Base-by-base conservation (phyloP, 2,888 invertebrate genomes). In the Drosophila mimica region DNA sequence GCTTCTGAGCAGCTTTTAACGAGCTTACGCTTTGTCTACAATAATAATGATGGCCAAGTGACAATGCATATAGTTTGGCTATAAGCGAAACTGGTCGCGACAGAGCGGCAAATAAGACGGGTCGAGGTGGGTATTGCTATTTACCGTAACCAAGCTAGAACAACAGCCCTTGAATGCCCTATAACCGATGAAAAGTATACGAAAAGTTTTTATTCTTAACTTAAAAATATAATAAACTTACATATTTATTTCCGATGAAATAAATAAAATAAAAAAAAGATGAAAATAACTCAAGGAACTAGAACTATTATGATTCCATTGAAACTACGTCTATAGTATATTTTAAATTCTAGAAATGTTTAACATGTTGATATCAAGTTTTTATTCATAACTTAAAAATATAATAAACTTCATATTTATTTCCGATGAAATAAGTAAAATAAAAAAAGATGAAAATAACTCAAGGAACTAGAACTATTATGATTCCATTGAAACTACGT, bases 1-100 rank as follows among this genome's bases (percentile, higher is more conserved):
- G 76, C 66, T 68, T 72, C 76, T 70, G 80, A 87, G 72, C 71
- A 71, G 89, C 84, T 87, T 77, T 85, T 89, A 84, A 87, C 77
- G 82, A 83, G 82, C 88, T 85, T 89, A 87, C 70, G 73, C 74
- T 75, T 66, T 72, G 66, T 72, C 62, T 61, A 63, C 70, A 61
- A 72, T 67, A 70, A 75, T 79, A 87, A 89, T 87, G 88, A 80
- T 74, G 82, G 71, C 60, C 77, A 62, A 84, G 85, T 85, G 85
- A 85, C 85, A 82, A 58, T 70, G 89, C 85, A 88, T 82, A 88
- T 82, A 89, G 80, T 88, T 85, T 66, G 73, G 60, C 66, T 20
- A 61, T 34, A 61, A 38, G 64, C 51, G 71, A 68, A 48, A 53
- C n/a, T 51, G 49, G 17, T 9, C 17, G 30, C 11, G 20, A 40